A percentile compares a stretch with the other conserved stretches of the same genome.
phyloP scores from a whole-genome alignment of 2,888 invertebrate species.

The Andrena fulva region DNA sequence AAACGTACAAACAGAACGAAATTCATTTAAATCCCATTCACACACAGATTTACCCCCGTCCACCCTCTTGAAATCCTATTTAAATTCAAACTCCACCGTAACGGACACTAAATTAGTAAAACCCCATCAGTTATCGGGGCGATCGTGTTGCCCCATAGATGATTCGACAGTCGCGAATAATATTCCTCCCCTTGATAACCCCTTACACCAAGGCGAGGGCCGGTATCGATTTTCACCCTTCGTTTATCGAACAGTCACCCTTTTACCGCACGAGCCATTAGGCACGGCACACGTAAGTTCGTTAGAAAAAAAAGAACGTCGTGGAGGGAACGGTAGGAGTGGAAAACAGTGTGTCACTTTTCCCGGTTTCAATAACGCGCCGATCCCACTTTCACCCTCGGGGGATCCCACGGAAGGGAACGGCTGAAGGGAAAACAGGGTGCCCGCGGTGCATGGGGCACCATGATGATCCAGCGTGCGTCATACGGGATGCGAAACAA shows the following conservation, averaged over 20 bases:
- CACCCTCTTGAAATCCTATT: not conserved
- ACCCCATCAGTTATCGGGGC: not conserved
- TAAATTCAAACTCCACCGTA: not conserved
- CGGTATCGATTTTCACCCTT: conserved; percentile 49
- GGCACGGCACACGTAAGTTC: conserved; percentile 69
- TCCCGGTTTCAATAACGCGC: conserved; percentile 51
- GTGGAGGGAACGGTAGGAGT: not conserved
- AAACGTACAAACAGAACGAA: not conserved
- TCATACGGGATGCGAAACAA: conserved; percentile 59
- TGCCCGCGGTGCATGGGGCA: conserved; percentile 58
- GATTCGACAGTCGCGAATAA: not conserved
- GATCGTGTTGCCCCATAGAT: not conserved
- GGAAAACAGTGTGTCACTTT: conserved; percentile 46
- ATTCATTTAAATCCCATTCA: not conserved
- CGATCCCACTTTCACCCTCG: conserved; percentile 53
- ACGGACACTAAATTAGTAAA: conserved; percentile 1
- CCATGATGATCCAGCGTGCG: conserved; percentile 50
- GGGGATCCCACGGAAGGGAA: conserved; percentile 41
- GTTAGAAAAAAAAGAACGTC: conserved; percentile 29
- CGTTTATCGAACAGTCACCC: conserved; percentile 32
- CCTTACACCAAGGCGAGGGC: not conserved
- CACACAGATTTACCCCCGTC: not conserved
- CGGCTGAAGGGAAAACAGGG: conserved; percentile 63
- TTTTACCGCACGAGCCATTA: conserved; percentile 36
- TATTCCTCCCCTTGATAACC: not conserved